These are phyloP conservation scores for Apamea sordens DNA, from an alignment of 2,888 invertebrate genomes.

Conservation along the genomic window DNA sequence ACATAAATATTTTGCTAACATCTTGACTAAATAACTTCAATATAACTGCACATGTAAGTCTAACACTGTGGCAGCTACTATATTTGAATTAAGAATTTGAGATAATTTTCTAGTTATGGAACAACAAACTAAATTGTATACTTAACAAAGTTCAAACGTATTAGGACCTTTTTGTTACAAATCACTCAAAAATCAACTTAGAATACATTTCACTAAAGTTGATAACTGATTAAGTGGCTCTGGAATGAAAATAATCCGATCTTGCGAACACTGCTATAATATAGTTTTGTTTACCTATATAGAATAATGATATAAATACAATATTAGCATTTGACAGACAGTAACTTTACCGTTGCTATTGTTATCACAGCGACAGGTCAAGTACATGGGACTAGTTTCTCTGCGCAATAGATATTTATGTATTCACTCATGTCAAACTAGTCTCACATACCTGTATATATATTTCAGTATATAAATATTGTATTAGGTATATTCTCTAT, in stretches of 20 bases:
- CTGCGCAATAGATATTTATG: conserved; percentile 28
- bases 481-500: conserved; percentile 58
- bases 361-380: conserved; percentile 50
- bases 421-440: conserved; percentile 39
- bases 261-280: background rate
- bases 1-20: conserved; percentile 11
- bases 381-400: conserved; percentile 55
- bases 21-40: conserved; percentile 1
- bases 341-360: conserved; percentile 58
- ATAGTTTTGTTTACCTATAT: background rate
- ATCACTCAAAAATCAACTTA: background rate
- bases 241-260: background rate
- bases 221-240: too few species aligned
- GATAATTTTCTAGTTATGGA: too few species aligned
- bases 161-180: background rate
- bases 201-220: background rate
- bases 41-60: background rate
- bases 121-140: too few species aligned
- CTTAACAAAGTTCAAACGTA: background rate
- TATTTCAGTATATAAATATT: conserved; percentile 48
- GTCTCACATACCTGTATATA: conserved; percentile 56
- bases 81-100: background rate
- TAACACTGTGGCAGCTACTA: background rate
- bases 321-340: conserved; percentile 62
- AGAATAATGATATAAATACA: conserved; percentile 22